A percentile compares a stretch with the other conserved stretches of the same genome.
phyloP scores from a whole-genome alignment of 30 jellyfish, hydroid and myxozoan genomes.

The Hydractinia symbiolongicarpus region DNA sequence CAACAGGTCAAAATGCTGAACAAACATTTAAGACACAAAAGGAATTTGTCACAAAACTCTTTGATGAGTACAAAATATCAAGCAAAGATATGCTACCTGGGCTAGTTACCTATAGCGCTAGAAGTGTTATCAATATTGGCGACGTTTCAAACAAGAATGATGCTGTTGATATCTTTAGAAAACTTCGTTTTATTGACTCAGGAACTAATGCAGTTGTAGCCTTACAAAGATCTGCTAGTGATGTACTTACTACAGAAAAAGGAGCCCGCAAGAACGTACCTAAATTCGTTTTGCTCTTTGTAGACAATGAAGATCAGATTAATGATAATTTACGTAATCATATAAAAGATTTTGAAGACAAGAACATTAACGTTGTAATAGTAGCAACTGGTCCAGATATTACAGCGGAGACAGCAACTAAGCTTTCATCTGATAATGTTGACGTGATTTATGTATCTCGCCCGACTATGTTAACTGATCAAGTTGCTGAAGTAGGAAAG shows the following conservation, averaged over 20 bases:
- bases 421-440: no score
- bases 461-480: no score
- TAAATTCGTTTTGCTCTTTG: conserved; percentile 41
- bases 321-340: not conserved
- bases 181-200: not conserved
- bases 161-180: not conserved
- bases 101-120: conserved; percentile 34
- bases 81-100: conserved; percentile 34
- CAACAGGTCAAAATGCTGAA: conserved; percentile 26
- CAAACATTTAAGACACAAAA: conserved; percentile 31
- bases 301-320: conserved; percentile 18
- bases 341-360: not conserved
- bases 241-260: conserved; percentile 16
- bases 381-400: not conserved
- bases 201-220: not conserved
- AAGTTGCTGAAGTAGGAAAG: no score
- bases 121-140: conserved; percentile 22
- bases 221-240: not conserved
- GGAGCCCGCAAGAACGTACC: conserved; percentile 62
- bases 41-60: conserved; percentile 23
- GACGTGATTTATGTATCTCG: no score
- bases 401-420: no score
- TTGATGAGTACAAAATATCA: conserved; percentile 21
- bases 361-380: not conserved
- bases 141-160: conserved; percentile 5